Percentiles rank a stretch among this genome's conserved stretches.
These are phyloP conservation scores for Achroia grisella DNA, from an alignment of 1,140 invertebrate genomes.

Conservation along the genomic window DNA sequence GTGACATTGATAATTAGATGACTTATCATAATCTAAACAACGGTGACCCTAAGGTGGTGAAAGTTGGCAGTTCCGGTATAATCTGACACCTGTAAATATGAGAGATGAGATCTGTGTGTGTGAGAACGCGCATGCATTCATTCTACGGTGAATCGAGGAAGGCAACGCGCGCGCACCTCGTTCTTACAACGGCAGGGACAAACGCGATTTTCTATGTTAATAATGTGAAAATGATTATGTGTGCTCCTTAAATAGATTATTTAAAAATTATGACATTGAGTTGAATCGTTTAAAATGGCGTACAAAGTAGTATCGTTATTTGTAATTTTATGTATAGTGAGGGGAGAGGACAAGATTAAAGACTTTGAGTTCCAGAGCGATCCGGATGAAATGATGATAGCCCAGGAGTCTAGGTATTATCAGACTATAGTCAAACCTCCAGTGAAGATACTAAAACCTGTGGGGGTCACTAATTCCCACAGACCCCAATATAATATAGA, in stretches of 20 bases:
- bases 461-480: slow-evolving; percentile 62
- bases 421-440: slow-evolving; percentile 48
- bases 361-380: slow-evolving; percentile 40
- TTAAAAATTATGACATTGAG: slow-evolving; percentile 1
- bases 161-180: slow-evolving; percentile 45
- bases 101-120: slow-evolving; percentile 35
- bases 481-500: slow-evolving; percentile 63
- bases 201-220: slow-evolving; percentile 1
- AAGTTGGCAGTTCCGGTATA: slow-evolving; percentile 59
- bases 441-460: slow-evolving; percentile 50
- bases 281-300: slow-evolving; percentile 28
- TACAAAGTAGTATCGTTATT: slow-evolving; percentile 7
- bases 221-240: slow-evolving; percentile 15
- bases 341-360: slow-evolving; percentile 32
- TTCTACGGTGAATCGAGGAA: slow-evolving; percentile 31
- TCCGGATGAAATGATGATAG: slow-evolving; percentile 52
- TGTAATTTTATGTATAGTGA: neutral
- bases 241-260: neutral
- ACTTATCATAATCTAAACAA: slow-evolving; percentile 22
- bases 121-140: slow-evolving; percentile 35
- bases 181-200: slow-evolving; percentile 10
- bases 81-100: slow-evolving; percentile 53
- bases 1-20: slow-evolving; percentile 11
- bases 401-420: slow-evolving; percentile 54
- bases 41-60: slow-evolving; percentile 48